Evolutionary conservation across 2,888 invertebrate species (phyloP), one percentile per base, ranked within the genome.

Genomic region (Noctua janthina): DNA sequence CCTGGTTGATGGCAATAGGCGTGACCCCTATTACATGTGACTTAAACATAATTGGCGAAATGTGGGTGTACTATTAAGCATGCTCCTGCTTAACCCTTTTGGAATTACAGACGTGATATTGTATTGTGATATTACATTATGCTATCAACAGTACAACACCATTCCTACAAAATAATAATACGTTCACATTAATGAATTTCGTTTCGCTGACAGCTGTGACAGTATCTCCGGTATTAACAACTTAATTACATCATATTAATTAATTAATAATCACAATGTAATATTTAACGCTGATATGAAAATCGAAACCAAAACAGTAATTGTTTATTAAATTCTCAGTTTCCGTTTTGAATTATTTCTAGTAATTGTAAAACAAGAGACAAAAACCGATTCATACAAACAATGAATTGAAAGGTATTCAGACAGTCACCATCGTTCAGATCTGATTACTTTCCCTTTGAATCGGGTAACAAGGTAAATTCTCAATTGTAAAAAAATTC

Each of bases 391-490:
- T 72, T 72, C 13, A 66, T 17, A 39, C 17, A 46, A 68, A 84
- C 23, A 76, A 72, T 68, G 20, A 62, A 73, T 72, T 71, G n/a
- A 62, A 49, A 71, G 17, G 46, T 71, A 76, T 66, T 71, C 76
- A 51, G 54, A 67, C 68, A 74, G 68, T 51, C 74, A 74, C 74
- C 69, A 81, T 72, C 72, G n/a, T 84, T 82, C 87, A 81, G 69
- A 74, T 78, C 68, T 89, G 64, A 85, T 87, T 87, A 89, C 74
- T 72, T 79, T 71, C 76, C 71, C 78, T 83, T 88, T 82, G 64
- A 90, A 80, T 71, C 49, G 72, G 59, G 70, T 74, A 78, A 82
- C 71, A 77, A 80, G 77, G 78, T 89, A 67, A 81, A 89, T 79
- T 74, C 67, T 66, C 67, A 56, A 79, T 59, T 78, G 70, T 39